Evolutionary conservation across 2,113 vertebrate species (phyloP).

Genomic region (Platichthys flesus): DNA sequence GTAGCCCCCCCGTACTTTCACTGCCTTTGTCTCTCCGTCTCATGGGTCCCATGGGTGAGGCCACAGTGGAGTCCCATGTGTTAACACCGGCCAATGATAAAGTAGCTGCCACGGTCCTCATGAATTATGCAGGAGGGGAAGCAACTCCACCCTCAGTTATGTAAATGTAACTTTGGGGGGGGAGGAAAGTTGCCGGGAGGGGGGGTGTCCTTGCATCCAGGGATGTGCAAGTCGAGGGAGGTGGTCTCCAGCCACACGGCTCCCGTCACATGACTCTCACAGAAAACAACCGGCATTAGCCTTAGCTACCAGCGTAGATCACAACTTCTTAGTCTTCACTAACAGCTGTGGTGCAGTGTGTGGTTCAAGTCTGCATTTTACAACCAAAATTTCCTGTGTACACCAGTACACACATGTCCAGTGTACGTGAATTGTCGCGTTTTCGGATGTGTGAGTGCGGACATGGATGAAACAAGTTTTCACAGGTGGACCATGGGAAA

Average conservation of each 20-base stretch:
- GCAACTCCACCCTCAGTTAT: conserved; percentile 73
- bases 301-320: no score
- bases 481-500: neutral
- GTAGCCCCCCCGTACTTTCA: conserved; percentile 51
- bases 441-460: no score
- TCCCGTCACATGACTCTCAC: no score
- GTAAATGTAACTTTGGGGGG: conserved; percentile 73
- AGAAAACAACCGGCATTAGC: no score
- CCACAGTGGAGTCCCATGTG: conserved; percentile 66
- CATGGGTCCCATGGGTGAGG: conserved; percentile 70
- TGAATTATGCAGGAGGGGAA: conserved; percentile 81
- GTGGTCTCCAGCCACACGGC: conserved; percentile 1
- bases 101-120: conserved; percentile 77
- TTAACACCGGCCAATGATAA: conserved; percentile 78
- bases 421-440: no score
- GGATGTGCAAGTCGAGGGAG: conserved; percentile 12
- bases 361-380: no score
- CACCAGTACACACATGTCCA: no score
- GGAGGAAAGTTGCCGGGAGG: conserved; percentile 37
- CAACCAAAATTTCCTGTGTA: no score
- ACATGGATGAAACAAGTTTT: no score
- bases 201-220: conserved; percentile 10
- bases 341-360: no score
- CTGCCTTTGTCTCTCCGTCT: conserved; percentile 73
- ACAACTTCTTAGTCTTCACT: no score